Evolutionary conservation across 2,797 vertebrate species (phyloP).

Genomic region (Capromys pilorides): DNA sequence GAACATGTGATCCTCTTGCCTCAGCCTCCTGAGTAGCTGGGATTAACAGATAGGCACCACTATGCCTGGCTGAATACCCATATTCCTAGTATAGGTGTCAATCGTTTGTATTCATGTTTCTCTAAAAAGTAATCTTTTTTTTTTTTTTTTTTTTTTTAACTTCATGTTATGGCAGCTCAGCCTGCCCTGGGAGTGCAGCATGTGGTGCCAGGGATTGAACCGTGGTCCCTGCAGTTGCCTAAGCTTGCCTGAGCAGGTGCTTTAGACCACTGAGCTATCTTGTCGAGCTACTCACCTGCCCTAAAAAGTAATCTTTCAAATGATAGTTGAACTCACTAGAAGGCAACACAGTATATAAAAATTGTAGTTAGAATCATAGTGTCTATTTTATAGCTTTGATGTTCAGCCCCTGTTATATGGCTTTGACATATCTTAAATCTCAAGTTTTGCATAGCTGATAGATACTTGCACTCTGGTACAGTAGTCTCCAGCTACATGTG

Average conservation of each 20-base stretch:
- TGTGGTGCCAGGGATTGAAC: no score
- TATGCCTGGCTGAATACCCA: background rate
- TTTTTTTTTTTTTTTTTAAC: no score
- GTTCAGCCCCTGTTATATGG: background rate
- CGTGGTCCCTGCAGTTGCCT: no score
- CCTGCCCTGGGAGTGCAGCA: no score
- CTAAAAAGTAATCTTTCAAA: background rate
- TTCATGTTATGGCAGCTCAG: no score
- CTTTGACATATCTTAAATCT: background rate
- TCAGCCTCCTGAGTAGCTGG: background rate
- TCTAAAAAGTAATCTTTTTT: background rate
- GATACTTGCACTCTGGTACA: no score
- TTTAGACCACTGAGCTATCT: no score
- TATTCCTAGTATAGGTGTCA: background rate
- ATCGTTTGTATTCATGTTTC: background rate
- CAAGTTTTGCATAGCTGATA: background rate
- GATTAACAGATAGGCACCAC: background rate
- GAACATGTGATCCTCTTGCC: background rate
- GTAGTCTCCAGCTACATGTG: background rate
- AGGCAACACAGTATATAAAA: background rate
- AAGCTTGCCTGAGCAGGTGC: no score
- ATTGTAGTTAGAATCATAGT: conserved; percentile 19
- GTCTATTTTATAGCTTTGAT: background rate
- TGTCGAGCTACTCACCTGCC: no score
- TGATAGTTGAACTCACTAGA: background rate